Base-by-base conservation (phyloP, 2,888 invertebrate species). In the Plebejus anna region DNA sequence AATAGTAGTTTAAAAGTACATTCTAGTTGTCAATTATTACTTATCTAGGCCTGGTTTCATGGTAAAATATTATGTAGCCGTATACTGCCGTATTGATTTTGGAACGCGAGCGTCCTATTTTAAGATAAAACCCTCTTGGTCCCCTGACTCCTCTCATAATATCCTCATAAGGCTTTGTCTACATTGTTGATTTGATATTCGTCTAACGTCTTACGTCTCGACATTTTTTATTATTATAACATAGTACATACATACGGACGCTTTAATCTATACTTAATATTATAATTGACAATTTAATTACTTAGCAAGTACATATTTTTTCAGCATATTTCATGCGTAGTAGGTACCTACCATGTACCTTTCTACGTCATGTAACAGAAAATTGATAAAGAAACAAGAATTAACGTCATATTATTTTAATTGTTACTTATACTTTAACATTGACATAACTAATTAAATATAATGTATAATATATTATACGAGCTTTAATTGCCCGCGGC, bases 81-180 rank as follows among this genome's bases (percentile, higher is more conserved):
- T 22, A 61, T 32, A 13, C 16, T 16, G 66, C 4, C 32, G 66
- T 66, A 66, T 66, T 66, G 66, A 66, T 66, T 66, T 66, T 66
- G 16, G 66, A 36, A 66, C 55, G 47, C 47, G 47, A 55, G 11
- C 32, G 66, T 66, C 1, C 66, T 66, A 66, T 66, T 66, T 66
- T 66, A 66, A 66, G 66, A 66, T 66, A 36, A 66, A 66, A 32
- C 66, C 66, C 66, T 13, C 66, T 36, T 66, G 66, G 66, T 32
- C 66, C 66, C 28, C 32, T 32, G 1, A 32, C 1, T 32, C 32
- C 66, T 28, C 61, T 22, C 22, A 22, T 22, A 22, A 28, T 61
- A 66, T 66, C 36, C 66, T 13, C 36, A 32, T 32, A 66, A 66
- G 13, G 66, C 66, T 66, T 11, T 0, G 66, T 66, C 66, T 66